phyloP scores from a whole-genome alignment of 2,888 invertebrate species.

The Rhingia rostrata region DNA sequence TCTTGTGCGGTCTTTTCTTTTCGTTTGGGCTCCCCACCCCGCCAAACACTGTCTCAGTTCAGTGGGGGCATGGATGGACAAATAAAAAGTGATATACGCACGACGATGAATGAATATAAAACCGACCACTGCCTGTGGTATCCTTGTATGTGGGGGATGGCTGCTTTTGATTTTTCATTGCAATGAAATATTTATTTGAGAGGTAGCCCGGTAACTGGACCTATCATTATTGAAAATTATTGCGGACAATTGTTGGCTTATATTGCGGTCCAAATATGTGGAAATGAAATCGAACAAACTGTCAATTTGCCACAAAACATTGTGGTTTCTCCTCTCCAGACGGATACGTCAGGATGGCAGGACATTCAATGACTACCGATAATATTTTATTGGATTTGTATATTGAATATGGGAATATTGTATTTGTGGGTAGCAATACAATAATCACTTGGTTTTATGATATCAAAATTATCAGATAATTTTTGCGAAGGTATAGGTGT shows the following conservation, averaged over 20 bases:
- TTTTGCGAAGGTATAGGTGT: too few species aligned
- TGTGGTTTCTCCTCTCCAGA: constrained; percentile 25
- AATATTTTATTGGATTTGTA: background rate
- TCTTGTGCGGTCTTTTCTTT: constrained; percentile 36
- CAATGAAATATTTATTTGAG: constrained; percentile 52
- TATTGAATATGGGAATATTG: background rate
- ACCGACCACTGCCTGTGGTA: constrained; percentile 75
- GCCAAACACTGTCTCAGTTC: constrained; percentile 30
- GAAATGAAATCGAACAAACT: constrained; percentile 71
- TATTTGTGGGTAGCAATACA: background rate
- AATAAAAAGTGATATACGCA: constrained; percentile 82
- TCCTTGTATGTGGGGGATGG: background rate
- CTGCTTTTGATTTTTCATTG: constrained; percentile 70
- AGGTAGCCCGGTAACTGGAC: constrained; percentile 18
- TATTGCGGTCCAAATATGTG: constrained; percentile 73
- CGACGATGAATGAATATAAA: constrained; percentile 82
- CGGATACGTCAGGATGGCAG: constrained; percentile 9
- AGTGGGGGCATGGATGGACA: constrained; percentile 74
- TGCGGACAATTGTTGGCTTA: constrained; percentile 66
- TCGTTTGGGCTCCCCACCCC: constrained; percentile 14
- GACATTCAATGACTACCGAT: background rate
- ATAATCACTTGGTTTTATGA: background rate
- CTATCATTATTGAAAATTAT: constrained; percentile 68
- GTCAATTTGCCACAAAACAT: constrained; percentile 67
- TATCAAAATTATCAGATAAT: background rate